Base-by-base conservation (phyloP, 2,888 invertebrate genomes). In the Dusona sp. region DNA sequence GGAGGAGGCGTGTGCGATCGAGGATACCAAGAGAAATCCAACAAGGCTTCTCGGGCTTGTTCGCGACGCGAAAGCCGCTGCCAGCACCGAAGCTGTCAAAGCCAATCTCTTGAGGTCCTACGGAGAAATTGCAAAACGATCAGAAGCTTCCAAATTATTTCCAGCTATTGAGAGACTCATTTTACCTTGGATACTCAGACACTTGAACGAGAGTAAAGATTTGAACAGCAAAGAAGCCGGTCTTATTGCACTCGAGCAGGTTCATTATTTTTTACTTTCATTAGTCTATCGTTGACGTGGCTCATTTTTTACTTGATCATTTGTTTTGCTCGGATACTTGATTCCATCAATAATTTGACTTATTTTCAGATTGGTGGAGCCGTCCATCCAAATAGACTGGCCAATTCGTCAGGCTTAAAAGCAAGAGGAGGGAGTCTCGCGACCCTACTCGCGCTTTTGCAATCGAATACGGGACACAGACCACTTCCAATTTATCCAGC, bases 211-310 rank as follows among this genome's bases (percentile, higher is more conserved):
- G 0, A 91, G 91, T 51, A 92, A 92, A 79, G 93, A 93, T 84
- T 36, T 89, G 4, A 89, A 78, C 16, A 91, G 91, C 4, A 92
- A 92, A 78, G 92, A 92, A 80, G 92, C 92, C 42, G 93, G 92
- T 6, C 87, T 94, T 4, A 45, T 90, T 4, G 93, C 93, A 19
- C 87, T 94, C 9, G 92, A 93, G 79, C 92, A 93, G 87, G 92
- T 92, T 67, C 83, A 42, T 61, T 79, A 9, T 42, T 8, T 7
- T 25, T 16, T 22, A 70, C 22, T 67, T 48, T 7, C 45, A n/a
- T 9, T 29, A 33, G 0, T 42, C 13, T 42, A 67, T 19, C 9
- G 9, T n/a, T n/a, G n/a, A n/a, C n/a, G n/a, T n/a, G n/a, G n/a
- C n/a, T n/a, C n/a, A n/a, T n/a, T n/a, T n/a, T n/a, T n/a, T n/a